Conservation (phyloP, 2,888 invertebrate species). For the Clunio marinus region DNA sequence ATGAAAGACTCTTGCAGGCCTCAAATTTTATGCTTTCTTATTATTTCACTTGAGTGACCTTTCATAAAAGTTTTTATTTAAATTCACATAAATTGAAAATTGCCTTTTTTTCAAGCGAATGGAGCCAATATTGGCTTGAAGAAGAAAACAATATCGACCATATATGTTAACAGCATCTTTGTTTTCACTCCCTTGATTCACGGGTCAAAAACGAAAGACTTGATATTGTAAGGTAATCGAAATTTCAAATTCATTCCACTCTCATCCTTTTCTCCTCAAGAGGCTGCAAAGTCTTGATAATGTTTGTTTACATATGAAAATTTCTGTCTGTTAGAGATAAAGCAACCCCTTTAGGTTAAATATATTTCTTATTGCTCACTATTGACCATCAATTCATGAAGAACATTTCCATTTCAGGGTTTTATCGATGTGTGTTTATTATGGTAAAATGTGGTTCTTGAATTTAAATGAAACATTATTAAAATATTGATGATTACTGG, state of each 20-base stretch:
- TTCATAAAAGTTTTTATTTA: conserved; percentile 39
- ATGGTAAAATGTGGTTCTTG: conserved; percentile 23
- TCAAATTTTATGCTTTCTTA: conserved; percentile 5
- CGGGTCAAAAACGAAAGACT: background rate
- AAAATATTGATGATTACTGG: conserved; percentile 39
- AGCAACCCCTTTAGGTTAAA: background rate
- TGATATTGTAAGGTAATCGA: conserved; percentile 28
- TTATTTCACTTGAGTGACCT: conserved; percentile 39
- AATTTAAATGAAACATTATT: conserved; percentile 39
- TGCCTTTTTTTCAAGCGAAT: conserved; percentile 34
- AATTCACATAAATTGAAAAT: conserved; percentile 38
- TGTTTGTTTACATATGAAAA: conserved; percentile 22
- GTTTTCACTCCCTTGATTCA: background rate
- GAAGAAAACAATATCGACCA: too few species aligned
- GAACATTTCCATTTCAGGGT: background rate
- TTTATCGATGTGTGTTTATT: conserved; percentile 24
- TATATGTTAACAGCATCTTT: conserved; percentile 12
- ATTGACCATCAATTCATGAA: background rate
- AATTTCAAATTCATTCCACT: conserved; percentile 34
- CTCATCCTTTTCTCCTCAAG: background rate
- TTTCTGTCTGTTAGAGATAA: background rate
- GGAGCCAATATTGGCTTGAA: background rate
- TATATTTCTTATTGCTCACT: background rate
- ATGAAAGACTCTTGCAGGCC: conserved; percentile 25
- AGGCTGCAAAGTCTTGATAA: conserved; percentile 1